Evolutionary conservation across 2,797 vertebrate genomes (phyloP).

Genomic region (Psittacula derbiana): DNA sequence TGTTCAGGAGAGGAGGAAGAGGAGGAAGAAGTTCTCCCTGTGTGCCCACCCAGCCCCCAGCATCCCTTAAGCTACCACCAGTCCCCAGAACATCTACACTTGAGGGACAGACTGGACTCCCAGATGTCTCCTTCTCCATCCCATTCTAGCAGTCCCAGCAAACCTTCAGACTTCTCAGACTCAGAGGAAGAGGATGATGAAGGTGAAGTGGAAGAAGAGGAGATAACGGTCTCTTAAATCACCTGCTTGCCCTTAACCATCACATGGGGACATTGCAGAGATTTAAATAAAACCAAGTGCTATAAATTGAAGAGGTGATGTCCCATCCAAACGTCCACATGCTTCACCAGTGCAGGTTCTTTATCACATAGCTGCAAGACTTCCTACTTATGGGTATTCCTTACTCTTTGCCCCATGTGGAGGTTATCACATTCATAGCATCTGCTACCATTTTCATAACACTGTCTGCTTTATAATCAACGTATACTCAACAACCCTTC

Average conservation of each 20-base stretch:
- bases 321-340: slow-evolving; percentile 8
- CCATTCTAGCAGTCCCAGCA: slow-evolving; percentile 83
- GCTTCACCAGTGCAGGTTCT: background rate
- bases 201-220: slow-evolving; percentile 76
- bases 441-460: background rate
- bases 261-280: slow-evolving; percentile 35
- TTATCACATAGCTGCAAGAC: background rate
- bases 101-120: slow-evolving; percentile 74
- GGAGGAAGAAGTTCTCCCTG: slow-evolving; percentile 57
- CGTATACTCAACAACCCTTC: background rate
- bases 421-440: background rate
- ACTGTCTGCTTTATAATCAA: background rate
- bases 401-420: background rate
- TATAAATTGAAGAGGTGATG: slow-evolving; percentile 73
- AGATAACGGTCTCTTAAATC: slow-evolving; percentile 93
- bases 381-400: background rate
- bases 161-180: slow-evolving; percentile 94
- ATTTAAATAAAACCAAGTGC: slow-evolving; percentile 57
- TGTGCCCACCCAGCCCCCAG: slow-evolving; percentile 47
- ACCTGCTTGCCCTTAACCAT: background rate
- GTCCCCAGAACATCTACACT: slow-evolving; percentile 66
- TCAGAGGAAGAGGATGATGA: slow-evolving; percentile 84
- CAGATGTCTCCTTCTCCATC: slow-evolving; percentile 82
- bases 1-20: slow-evolving; percentile 83
- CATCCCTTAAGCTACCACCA: slow-evolving; percentile 61